A percentile compares a stretch with the other conserved stretches of the same genome.
phyloP scores from a whole-genome alignment of 2,797 vertebrate species.

The Nyctibius grandis region DNA sequence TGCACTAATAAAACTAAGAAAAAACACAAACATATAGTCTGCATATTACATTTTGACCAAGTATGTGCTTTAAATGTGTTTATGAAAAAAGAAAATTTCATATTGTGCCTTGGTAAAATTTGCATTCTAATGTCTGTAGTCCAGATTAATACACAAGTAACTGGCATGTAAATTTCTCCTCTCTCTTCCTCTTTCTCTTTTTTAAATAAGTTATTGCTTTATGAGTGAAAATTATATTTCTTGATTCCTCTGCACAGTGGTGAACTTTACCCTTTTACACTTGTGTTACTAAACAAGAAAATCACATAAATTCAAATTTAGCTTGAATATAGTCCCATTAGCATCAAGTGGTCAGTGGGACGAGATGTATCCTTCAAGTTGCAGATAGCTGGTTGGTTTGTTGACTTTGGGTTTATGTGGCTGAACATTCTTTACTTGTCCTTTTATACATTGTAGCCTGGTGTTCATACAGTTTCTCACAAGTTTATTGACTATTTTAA shows the following conservation, averaged over 20 bases:
- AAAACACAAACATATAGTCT: background rate
- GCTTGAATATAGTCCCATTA: accelerated
- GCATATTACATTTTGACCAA: background rate
- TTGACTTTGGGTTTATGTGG: background rate
- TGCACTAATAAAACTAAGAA: background rate
- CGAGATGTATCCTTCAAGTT: accelerated
- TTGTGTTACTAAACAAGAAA: background rate
- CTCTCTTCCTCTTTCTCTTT: background rate
- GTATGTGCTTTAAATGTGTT: background rate
- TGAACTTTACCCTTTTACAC: background rate
- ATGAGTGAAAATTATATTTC: background rate
- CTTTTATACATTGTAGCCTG: background rate
- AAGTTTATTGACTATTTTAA: slow-evolving; percentile 62
- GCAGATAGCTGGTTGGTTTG: accelerated
- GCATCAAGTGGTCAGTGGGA: background rate
- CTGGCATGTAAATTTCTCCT: background rate
- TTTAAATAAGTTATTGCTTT: background rate
- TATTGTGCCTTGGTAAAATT: background rate
- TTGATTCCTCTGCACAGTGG: background rate
- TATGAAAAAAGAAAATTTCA: background rate
- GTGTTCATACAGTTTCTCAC: slow-evolving; percentile 10
- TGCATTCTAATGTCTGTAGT: background rate
- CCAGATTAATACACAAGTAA: background rate
- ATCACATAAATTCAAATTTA: background rate
- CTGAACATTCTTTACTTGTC: background rate